Evolutionary conservation across 2,888 invertebrate species (phyloP), one percentile per base, ranked within the genome.

Genomic region (Octodonta nipae): DNA sequence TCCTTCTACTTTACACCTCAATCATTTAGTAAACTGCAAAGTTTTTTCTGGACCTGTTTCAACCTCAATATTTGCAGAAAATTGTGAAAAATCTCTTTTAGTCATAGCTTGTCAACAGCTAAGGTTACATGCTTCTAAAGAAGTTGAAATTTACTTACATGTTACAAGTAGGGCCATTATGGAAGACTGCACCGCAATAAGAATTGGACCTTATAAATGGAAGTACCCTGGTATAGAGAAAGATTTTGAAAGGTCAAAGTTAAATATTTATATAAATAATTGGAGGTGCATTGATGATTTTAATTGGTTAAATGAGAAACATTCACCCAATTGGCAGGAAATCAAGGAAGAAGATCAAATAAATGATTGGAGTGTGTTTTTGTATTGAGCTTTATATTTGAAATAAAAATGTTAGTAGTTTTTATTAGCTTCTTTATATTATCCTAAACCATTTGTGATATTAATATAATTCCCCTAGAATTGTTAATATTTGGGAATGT

Each of bases 101-200:
- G 77, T 80, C 6, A 68, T 89, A 2, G 85, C 91, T 13, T 93
- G 93, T 59, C 95, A 96, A 55, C 95, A 96, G 54, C 64, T 95
- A 29, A 69, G 95, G 37, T 71, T 92, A 51, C 95, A 96, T 57
- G 75, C 78, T 33, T 87, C 91, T 0, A 63, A 57, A 6, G 67
- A 75, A 38, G 76, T 82, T 44, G 72, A 80, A 33, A 77, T 96
- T 53, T 92, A 89, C 60, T 65, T 93, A 42, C 89, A 92, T 58
- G 89, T 95, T 0, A 89, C 89, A 0, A 88, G 91, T 54, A 76
- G 86, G 54, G 88, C 89, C 1, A 92, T 96, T 37, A 86, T 96
- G 46, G 96, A 96, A 64, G 89, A 93, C 60, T 87, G 87, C 50
- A 66, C 65, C 8, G 65, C 71, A 26, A 77, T 93, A 25, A 64